These are phyloP conservation scores for Drosophila kurseongensis DNA, from an alignment of 1,140 invertebrate species.

Conservation along the genomic window DNA sequence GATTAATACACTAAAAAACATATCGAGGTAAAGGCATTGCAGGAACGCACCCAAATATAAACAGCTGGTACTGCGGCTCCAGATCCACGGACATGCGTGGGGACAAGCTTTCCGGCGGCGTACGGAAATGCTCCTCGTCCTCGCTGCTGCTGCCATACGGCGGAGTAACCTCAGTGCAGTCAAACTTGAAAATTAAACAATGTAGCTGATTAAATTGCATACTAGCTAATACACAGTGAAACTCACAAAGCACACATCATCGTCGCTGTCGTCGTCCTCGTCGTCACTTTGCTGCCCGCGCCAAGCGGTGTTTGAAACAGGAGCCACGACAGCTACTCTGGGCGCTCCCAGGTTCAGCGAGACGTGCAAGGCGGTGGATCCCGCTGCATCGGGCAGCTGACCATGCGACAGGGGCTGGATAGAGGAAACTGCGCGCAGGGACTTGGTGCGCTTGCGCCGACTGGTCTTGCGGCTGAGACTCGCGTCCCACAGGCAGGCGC, in stretches of 20 bases:
- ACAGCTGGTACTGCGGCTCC: constrained; percentile 56
- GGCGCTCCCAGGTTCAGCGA: not conserved
- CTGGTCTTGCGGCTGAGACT: constrained; percentile 81
- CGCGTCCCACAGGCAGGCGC: constrained; percentile 84
- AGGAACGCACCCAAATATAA: constrained; percentile 65
- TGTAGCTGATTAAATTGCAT: too few relatives aligned
- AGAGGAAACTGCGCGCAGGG: constrained; percentile 26
- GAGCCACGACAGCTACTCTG: not conserved
- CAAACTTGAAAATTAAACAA: constrained; percentile 12
- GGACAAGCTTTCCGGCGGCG: constrained; percentile 86
- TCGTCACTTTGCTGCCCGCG: constrained; percentile 1
- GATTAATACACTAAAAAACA: too few relatives aligned
- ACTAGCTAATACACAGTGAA: too few relatives aligned
- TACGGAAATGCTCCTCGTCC: constrained; percentile 64
- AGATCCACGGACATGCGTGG: constrained; percentile 33
- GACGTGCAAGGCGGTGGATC: not conserved
- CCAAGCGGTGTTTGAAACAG: not conserved
- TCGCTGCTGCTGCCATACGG: constrained; percentile 30
- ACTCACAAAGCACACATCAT: not conserved
- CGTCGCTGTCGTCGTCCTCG: constrained; percentile 2
- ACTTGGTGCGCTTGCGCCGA: constrained; percentile 76
- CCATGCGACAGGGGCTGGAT: too few relatives aligned
- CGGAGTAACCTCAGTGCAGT: constrained; percentile 6
- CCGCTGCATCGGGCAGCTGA: too few relatives aligned
- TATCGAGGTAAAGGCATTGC: too few relatives aligned